Percentiles rank a stretch among this genome's conserved stretches.
phyloP scores from a whole-genome alignment of 1,140 invertebrate species.

The Brachionus calyciflorus region DNA sequence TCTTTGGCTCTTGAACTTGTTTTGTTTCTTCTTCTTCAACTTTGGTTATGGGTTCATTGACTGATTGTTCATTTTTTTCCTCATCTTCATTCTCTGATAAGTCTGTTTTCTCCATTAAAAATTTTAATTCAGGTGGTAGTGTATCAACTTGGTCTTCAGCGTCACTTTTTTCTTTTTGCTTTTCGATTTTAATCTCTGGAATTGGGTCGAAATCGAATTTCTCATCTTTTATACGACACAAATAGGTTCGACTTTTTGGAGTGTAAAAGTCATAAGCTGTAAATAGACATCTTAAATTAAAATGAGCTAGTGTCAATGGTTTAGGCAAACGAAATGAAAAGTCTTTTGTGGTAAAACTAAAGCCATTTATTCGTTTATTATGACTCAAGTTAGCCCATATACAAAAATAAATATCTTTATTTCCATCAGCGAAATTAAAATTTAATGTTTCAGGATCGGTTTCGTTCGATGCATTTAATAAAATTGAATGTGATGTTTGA shows the following conservation, averaged over 20 bases:
- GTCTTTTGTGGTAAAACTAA: constrained; percentile 55
- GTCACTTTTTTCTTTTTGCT: constrained; percentile 49
- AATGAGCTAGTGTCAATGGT: constrained; percentile 54
- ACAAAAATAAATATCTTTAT: constrained; percentile 54
- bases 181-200: constrained; percentile 48
- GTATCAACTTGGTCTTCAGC: constrained; percentile 47
- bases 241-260: constrained; percentile 53
- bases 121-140: constrained; percentile 20
- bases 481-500: constrained; percentile 52
- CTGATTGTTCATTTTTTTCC: background rate
- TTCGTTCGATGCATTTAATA: constrained; percentile 54
- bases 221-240: constrained; percentile 51
- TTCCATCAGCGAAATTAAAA: constrained; percentile 52
- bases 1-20: constrained; percentile 47
- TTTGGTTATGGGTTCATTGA: background rate
- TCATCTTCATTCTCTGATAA: constrained; percentile 15
- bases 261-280: constrained; percentile 59
- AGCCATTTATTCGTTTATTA: constrained; percentile 57
- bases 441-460: constrained; percentile 57
- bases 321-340: constrained; percentile 58
- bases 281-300: constrained; percentile 54
- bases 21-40: constrained; percentile 48
- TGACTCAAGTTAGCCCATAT: constrained; percentile 61
- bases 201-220: constrained; percentile 50
- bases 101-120: constrained; percentile 1